These are phyloP conservation scores for Stichopus horrens DNA, from an alignment of 53 echinoderm and acorn worm genomes.

Conservation along the genomic window DNA sequence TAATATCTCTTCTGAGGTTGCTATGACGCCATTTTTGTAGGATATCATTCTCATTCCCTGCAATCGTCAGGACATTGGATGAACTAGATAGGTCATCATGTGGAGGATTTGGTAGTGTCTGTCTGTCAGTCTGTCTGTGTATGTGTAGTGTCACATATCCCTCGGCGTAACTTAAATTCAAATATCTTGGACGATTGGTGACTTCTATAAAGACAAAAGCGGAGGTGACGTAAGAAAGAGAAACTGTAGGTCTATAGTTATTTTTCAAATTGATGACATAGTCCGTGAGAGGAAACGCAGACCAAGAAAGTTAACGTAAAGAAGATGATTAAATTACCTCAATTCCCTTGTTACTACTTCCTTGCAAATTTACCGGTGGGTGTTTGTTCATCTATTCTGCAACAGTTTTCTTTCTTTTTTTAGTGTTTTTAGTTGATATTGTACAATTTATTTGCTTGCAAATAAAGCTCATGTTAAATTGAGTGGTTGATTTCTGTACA, in stretches of 20 bases:
- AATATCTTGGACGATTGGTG: too few relatives aligned
- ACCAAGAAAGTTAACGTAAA: not conserved
- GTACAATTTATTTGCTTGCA: slow-evolving; percentile 26
- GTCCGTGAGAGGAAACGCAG: too few relatives aligned
- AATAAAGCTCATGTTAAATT: slow-evolving; percentile 38
- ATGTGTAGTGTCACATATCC: not conserved
- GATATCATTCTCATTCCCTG: too few relatives aligned
- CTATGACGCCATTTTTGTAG: too few relatives aligned
- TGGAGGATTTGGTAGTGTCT: not conserved
- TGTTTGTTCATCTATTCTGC: slow-evolving; percentile 15
- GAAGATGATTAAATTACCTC: slow-evolving; percentile 20
- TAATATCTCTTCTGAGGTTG: too few relatives aligned
- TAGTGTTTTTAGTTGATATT: not conserved
- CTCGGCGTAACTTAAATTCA: too few relatives aligned
- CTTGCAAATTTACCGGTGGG: not conserved
- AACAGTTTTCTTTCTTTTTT: not conserved
- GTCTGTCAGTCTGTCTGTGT: not conserved
- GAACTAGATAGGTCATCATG: too few relatives aligned
- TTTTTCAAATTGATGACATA: too few relatives aligned
- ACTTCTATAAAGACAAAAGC: too few relatives aligned
- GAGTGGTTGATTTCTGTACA: slow-evolving; percentile 6
- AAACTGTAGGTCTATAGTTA: too few relatives aligned
- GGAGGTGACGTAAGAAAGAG: too few relatives aligned
- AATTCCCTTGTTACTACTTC: not conserved
- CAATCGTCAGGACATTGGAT: too few relatives aligned